These are phyloP conservation scores for Chesias legatella DNA, from an alignment of 2,888 invertebrate genomes.

Conservation along the genomic window DNA sequence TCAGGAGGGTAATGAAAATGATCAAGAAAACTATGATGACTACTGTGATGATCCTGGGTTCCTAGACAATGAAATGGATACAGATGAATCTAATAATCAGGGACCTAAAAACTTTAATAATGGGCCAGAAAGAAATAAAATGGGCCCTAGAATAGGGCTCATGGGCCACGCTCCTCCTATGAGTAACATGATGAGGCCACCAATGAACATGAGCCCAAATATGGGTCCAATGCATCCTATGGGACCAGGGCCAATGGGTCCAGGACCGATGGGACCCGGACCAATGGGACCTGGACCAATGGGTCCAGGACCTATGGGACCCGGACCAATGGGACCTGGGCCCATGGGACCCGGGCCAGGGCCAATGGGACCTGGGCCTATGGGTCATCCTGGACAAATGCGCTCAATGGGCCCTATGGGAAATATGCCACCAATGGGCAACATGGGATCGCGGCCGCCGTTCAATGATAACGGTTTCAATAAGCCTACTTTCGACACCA, in stretches of 20 bases:
- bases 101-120: conserved; percentile 55
- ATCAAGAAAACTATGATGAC: conserved; percentile 48
- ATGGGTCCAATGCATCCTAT: conserved; percentile 27
- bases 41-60: conserved; percentile 54
- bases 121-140: conserved; percentile 52
- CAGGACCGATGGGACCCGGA: conserved; percentile 14
- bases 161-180: conserved; percentile 25
- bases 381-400: conserved; percentile 16
- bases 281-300: conserved; percentile 14
- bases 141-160: conserved; percentile 28
- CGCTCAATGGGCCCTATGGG: conserved; percentile 36
- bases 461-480: conserved; percentile 66
- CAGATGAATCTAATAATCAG: conserved; percentile 61
- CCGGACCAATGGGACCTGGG: no score
- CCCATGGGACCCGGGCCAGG: no score
- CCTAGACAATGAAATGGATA: conserved; percentile 66
- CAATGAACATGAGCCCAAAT: conserved; percentile 30
- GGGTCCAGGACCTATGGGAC: neutral
- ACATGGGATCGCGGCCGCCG: conserved; percentile 45
- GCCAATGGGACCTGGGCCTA: conserved; percentile 27
- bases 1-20: conserved; percentile 38
- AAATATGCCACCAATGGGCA: conserved; percentile 38
- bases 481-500: conserved; percentile 58
- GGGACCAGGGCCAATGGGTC: conserved; percentile 21
- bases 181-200: conserved; percentile 35